Percentiles rank a stretch among this genome's conserved stretches.
These are phyloP conservation scores for Oostethus manadensis DNA, from an alignment of 2,113 vertebrate genomes.

Conservation along the genomic window DNA sequence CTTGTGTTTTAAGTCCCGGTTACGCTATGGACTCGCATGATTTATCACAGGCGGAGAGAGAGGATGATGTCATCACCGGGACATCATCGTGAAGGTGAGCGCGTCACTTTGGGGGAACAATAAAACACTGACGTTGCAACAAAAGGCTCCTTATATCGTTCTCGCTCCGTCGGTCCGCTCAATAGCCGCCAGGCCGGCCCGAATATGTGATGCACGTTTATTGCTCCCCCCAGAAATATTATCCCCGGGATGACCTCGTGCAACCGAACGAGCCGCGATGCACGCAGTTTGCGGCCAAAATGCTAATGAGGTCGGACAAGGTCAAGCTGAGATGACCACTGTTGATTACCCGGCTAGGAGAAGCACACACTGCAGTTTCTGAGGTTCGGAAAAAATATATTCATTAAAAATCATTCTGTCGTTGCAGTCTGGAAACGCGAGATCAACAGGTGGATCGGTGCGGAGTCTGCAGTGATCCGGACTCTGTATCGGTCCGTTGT, in stretches of 20 bases:
- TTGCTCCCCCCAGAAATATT: conserved; percentile 40
- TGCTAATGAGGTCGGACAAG: conserved; percentile 44
- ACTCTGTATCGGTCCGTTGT: too few species aligned
- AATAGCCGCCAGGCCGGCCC: conserved; percentile 25
- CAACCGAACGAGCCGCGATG: conserved; percentile 36
- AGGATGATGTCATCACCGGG: conserved; percentile 6
- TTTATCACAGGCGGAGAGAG: too few species aligned
- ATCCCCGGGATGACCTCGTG: conserved; percentile 54
- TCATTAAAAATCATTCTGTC: too few species aligned
- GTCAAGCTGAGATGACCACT: conserved; percentile 30
- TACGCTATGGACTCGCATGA: not conserved
- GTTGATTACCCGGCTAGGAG: not conserved
- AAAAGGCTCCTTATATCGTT: conserved; percentile 8
- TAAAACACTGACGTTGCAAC: not conserved
- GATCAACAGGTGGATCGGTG: too few species aligned
- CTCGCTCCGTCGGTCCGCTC: conserved; percentile 22
- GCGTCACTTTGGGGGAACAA: conserved; percentile 7
- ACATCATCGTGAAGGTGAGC: conserved; percentile 9
- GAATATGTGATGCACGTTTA: conserved; percentile 54
- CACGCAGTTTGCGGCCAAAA: conserved; percentile 30
- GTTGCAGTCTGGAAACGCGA: too few species aligned
- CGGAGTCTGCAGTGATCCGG: too few species aligned
- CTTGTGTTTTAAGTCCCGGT: conserved; percentile 7
- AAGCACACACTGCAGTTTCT: too few species aligned
- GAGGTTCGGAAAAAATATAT: too few species aligned